Conservation (phyloP, 2,888 invertebrate species). For the Hypomecis atomaria region DNA sequence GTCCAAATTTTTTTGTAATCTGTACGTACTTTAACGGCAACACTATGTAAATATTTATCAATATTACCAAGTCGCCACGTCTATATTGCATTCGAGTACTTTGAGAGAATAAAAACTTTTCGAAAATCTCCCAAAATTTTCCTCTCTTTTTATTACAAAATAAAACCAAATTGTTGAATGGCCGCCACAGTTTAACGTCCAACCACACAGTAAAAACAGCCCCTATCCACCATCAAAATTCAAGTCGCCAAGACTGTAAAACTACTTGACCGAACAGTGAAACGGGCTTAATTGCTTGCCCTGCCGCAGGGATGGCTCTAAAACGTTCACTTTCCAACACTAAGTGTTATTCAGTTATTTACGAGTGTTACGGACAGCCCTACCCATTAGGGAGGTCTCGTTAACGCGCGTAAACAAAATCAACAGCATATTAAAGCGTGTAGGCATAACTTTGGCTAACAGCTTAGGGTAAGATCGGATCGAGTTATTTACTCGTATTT, state of each 20-base stretch:
- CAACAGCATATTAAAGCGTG: slow-evolving; percentile 39
- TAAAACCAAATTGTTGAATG: neutral
- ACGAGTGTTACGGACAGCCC: slow-evolving; percentile 42
- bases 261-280: slow-evolving; percentile 46
- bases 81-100: no score
- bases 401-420: slow-evolving; percentile 45
- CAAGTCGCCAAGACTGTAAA: slow-evolving; percentile 40
- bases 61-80: no score
- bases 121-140: neutral
- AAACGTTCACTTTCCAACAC: slow-evolving; percentile 42
- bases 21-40: no score
- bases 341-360: slow-evolving; percentile 48
- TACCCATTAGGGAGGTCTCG: slow-evolving; percentile 44
- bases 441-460: slow-evolving; percentile 25
- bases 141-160: neutral
- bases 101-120: neutral
- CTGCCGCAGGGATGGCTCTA: slow-evolving; percentile 38
- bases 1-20: no score
- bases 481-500: slow-evolving; percentile 6
- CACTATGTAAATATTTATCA: no score
- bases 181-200: neutral
- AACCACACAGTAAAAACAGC: slow-evolving; percentile 9
- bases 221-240: slow-evolving; percentile 32
- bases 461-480: slow-evolving; percentile 19
- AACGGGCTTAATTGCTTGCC: slow-evolving; percentile 43